phyloP scores from a whole-genome alignment of 2,797 vertebrate genomes.

The Galago senegalensis region DNA sequence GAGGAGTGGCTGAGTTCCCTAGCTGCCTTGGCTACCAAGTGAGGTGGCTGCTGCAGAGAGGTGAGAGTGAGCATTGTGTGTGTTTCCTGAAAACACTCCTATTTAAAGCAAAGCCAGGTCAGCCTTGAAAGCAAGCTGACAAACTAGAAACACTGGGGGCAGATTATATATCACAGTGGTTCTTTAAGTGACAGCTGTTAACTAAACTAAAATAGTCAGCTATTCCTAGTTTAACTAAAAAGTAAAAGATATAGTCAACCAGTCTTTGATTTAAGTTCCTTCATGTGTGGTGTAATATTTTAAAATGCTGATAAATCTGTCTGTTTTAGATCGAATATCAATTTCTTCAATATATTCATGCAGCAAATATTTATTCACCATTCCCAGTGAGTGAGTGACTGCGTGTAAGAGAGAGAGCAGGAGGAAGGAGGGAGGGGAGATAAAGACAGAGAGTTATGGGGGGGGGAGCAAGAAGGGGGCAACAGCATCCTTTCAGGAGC shows the following conservation, averaged over 20 bases:
- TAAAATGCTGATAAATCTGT: background rate
- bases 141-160: background rate
- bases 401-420: too few species aligned
- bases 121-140: conserved; percentile 23
- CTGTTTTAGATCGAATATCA: background rate
- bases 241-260: background rate
- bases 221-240: background rate
- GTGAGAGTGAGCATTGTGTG: background rate
- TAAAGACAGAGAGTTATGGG: background rate
- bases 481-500: background rate
- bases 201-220: background rate
- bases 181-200: background rate
- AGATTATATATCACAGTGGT: background rate
- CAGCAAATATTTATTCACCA: background rate
- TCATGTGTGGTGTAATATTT: background rate
- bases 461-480: fast-evolving
- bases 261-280: background rate
- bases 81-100: conserved; percentile 36
- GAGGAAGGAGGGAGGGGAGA: background rate
- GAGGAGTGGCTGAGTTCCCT: background rate
- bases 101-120: background rate
- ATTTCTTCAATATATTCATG: background rate
- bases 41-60: background rate
- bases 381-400: background rate
- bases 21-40: background rate